Base-by-base conservation (phyloP, 2,888 invertebrate genomes). In the Serripes groenlandicus region DNA sequence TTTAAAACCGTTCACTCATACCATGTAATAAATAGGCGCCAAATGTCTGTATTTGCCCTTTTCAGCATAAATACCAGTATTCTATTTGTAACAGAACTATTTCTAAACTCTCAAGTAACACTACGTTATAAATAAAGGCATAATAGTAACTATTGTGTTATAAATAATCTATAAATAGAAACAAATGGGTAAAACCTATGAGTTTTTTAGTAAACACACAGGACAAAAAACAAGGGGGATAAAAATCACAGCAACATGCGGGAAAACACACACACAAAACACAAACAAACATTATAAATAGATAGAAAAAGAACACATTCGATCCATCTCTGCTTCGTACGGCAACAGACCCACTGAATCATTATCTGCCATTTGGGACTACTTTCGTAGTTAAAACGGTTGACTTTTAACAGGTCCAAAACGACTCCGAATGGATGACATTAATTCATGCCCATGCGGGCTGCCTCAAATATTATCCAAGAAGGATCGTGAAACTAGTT, bases 161-260 rank as follows among this genome's bases (percentile, higher is more conserved):
- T 58, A 28, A 58, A 28, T 32, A 58, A 35, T 58, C 34, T 35
- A 71, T 71, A 71, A 71, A 71, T 71, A 71, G 37, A 35, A 30
- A 58, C 54, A 71, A 56, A 9, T 11, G 11, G 54, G 35, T 11
- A 71, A 34, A 58, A 5, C 23, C 58, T 56, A 34, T 21, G 18
- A 62, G n/a, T 30, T n/a, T 4, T 34, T 34, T 32, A n/a, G n/a
- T 32, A 4, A 34, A 62, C 62, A 62, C 28, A 60, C 34, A 62
- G 2, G 49, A 62, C 32, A 34, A n/a, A 62, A 62, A 62, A 32
- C 18, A 62, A 62, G 28, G 62, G 62, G 7, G n/a, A 34, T 34
- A 62, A 62, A 32, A 62, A 62, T 62, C 62, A 62, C 62, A 62
- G 62, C 21, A 62, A 62, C 62, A 62, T 21, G 30, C 62, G 34